Percentiles rank a stretch among this genome's conserved stretches.
These are phyloP conservation scores for Drosophila borealis DNA, from an alignment of 2,888 invertebrate genomes.

Conservation along the genomic window DNA sequence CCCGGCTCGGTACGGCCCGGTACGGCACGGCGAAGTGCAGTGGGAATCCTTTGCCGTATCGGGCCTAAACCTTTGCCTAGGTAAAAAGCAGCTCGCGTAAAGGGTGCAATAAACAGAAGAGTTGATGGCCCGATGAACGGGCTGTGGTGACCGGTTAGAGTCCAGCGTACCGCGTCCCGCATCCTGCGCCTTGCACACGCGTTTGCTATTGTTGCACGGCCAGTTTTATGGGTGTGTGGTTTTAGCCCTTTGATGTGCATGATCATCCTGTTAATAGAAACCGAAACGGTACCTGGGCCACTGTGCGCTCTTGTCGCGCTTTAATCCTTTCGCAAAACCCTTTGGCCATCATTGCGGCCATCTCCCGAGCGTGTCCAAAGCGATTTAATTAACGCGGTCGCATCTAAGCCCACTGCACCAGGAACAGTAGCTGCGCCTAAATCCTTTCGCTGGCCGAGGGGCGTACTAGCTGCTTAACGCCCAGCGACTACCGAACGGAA, in stretches of 20 bases:
- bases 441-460: constrained; percentile 60
- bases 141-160: constrained; percentile 23
- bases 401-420: constrained; percentile 42
- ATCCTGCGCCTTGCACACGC: constrained; percentile 36
- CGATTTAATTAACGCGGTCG: constrained; percentile 81
- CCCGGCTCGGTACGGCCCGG: constrained; percentile 17
- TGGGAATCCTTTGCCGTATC: constrained; percentile 34
- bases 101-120: constrained; percentile 74
- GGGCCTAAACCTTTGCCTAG: constrained; percentile 56
- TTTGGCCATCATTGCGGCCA: constrained; percentile 52
- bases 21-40: neutral
- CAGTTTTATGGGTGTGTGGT: constrained; percentile 84
- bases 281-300: constrained; percentile 48
- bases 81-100: constrained; percentile 69
- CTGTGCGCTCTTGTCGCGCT: constrained; percentile 23
- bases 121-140: constrained; percentile 54
- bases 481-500: constrained; percentile 55
- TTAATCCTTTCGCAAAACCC: constrained; percentile 71
- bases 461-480: constrained; percentile 63
- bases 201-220: constrained; percentile 58
- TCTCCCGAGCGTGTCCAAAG: constrained; percentile 68
- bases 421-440: constrained; percentile 47
- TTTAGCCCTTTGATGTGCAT: constrained; percentile 84
- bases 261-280: constrained; percentile 84
- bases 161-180: constrained; percentile 20